A percentile compares a stretch with the other conserved stretches of the same genome.
phyloP scores from a whole-genome alignment of 2,797 vertebrate species.

The Hippopotamyrus pictus region DNA sequence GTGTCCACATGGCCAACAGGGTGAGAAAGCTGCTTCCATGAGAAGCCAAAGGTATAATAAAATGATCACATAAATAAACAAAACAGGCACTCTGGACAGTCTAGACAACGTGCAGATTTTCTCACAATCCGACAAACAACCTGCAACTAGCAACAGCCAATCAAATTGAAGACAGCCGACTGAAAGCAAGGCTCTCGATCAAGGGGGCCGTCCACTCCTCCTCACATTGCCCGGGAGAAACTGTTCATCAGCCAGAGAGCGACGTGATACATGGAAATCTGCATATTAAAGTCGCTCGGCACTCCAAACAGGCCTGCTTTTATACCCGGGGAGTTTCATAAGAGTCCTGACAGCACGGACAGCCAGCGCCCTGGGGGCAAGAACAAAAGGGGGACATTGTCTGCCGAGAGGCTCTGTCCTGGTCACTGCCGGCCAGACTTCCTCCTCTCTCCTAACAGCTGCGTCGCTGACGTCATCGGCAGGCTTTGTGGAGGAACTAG shows the following conservation, averaged over 20 bases:
- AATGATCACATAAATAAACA: background rate
- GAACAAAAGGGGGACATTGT: background rate
- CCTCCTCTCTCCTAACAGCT: background rate
- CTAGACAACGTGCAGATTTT: background rate
- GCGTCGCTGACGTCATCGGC: background rate
- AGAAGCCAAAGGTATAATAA: background rate
- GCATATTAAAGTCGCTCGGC: background rate
- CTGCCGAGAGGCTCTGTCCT: background rate
- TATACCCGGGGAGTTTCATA: background rate
- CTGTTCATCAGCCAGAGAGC: background rate
- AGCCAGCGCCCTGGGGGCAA: background rate
- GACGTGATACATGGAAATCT: background rate
- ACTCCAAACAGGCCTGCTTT: background rate
- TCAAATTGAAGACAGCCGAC: background rate
- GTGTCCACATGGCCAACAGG: background rate
- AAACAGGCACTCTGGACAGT: background rate
- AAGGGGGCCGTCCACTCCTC: background rate
- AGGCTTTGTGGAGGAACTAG: background rate
- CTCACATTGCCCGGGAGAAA: background rate
- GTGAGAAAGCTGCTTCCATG: background rate
- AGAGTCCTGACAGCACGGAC: background rate
- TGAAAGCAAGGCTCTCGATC: background rate
- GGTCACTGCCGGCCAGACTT: background rate
- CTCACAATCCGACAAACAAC: background rate
- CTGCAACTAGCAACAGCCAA: background rate